Evolutionary conservation across 1,140 invertebrate genomes (phyloP).

Genomic region (Drosophila nigrodunni): DNA sequence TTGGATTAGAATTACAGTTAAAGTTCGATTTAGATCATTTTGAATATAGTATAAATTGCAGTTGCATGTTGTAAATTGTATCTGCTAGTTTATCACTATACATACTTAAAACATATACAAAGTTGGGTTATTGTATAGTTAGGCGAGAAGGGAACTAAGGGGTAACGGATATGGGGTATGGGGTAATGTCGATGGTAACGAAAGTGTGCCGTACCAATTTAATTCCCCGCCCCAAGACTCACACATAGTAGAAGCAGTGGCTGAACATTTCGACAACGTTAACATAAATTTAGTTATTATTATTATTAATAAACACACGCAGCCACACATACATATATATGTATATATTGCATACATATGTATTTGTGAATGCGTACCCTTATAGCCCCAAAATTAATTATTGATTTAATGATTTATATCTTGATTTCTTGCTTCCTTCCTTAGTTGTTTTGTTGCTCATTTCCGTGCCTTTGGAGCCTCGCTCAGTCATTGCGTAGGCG

Average conservation of each 20-base stretch:
- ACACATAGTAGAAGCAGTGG: slow-evolving; percentile 15
- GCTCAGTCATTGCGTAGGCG: slow-evolving; percentile 56
- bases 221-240: slow-evolving; percentile 37
- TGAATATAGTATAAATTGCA: slow-evolving; percentile 10
- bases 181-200: neutral
- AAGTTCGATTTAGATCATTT: slow-evolving; percentile 29
- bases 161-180: neutral
- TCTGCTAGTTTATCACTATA: slow-evolving; percentile 27
- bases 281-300: slow-evolving; percentile 46
- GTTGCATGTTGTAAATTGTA: neutral
- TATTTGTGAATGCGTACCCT: slow-evolving; percentile 1
- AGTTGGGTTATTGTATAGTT: slow-evolving; percentile 28
- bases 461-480: slow-evolving; percentile 68
- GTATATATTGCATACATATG: neutral
- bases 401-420: slow-evolving; percentile 6
- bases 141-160: no score
- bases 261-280: slow-evolving; percentile 7
- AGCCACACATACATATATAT: slow-evolving; percentile 3
- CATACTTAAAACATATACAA: slow-evolving; percentile 43
- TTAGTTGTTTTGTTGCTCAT: slow-evolving; percentile 28
- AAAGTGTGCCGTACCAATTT: slow-evolving; percentile 4
- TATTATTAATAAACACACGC: slow-evolving; percentile 27
- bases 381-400: slow-evolving; percentile 11
- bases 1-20: slow-evolving; percentile 26
- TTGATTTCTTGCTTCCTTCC: neutral